These are phyloP conservation scores for Phyllotis vaccarum DNA, from an alignment of 2,797 vertebrate species.

Conservation along the genomic window DNA sequence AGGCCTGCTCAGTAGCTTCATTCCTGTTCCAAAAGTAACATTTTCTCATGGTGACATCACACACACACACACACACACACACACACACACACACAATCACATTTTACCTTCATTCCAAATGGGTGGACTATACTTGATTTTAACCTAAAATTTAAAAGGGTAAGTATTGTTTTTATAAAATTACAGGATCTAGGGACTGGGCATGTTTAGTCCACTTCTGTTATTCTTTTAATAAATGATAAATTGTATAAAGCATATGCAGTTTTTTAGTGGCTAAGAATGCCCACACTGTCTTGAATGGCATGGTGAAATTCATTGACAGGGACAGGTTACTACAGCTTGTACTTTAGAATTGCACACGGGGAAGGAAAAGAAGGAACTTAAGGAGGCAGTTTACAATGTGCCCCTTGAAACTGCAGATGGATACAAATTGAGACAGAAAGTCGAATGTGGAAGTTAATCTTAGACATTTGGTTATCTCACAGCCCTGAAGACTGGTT, in stretches of 20 bases:
- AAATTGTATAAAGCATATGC: neutral
- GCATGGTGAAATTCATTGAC: neutral
- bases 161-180: conserved; percentile 30
- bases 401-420: neutral
- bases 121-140: neutral
- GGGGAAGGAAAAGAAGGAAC: conserved; percentile 12
- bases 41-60: conserved; percentile 20
- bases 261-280: neutral
- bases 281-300: neutral
- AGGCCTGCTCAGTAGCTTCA: conserved; percentile 24
- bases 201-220: neutral
- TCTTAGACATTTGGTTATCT: conserved; percentile 26
- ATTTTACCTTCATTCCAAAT: neutral
- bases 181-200: neutral
- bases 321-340: neutral
- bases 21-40: neutral
- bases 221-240: neutral
- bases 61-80: neutral
- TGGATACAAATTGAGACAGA: neutral
- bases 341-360: neutral
- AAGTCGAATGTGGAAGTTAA: neutral
- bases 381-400: neutral
- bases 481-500: neutral
- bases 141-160: conserved; percentile 23
- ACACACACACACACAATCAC: neutral